Conservation (phyloP, 2,888 invertebrate species). For the Anagyrus pseudococci region DNA sequence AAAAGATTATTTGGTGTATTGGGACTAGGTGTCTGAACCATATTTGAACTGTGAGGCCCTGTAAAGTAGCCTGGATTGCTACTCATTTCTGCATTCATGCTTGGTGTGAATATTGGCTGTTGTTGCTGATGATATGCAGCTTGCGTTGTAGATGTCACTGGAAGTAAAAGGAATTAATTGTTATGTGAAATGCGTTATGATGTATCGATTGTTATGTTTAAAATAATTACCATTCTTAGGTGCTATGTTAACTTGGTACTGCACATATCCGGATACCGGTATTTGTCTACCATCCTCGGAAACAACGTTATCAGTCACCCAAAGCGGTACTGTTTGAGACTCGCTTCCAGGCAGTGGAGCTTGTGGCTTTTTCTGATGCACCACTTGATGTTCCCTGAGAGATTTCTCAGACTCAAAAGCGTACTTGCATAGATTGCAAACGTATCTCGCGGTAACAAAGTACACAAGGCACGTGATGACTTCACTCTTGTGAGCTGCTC, state of each 20-base stretch:
- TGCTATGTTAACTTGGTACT: too few relatives aligned
- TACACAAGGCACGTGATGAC: constrained; percentile 23
- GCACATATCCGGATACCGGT: too few relatives aligned
- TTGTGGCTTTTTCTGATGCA: constrained; percentile 27
- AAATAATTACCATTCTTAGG: too few relatives aligned
- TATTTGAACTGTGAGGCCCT: not conserved
- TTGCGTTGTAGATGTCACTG: too few relatives aligned
- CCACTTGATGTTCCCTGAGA: constrained; percentile 40
- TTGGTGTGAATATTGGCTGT: not conserved
- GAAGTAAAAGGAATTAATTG: too few relatives aligned
- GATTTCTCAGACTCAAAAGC: constrained; percentile 39
- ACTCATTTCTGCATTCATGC: not conserved
- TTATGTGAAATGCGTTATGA: too few relatives aligned
- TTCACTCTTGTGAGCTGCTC: constrained; percentile 8
- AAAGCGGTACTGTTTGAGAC: constrained; percentile 7
- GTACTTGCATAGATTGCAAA: constrained; percentile 42
- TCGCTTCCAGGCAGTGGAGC: not conserved
- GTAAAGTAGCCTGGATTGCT: not conserved
- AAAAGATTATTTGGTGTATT: constrained; percentile 3
- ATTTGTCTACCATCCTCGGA: constrained; percentile 28
- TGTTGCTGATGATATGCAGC: constrained; percentile 2
- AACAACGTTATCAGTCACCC: constrained; percentile 20
- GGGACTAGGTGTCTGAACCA: not conserved
- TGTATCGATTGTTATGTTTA: too few relatives aligned
- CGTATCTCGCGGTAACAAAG: constrained; percentile 27